Conservation (phyloP, 2,797 vertebrate genomes). For the Mus spretus region DNA sequence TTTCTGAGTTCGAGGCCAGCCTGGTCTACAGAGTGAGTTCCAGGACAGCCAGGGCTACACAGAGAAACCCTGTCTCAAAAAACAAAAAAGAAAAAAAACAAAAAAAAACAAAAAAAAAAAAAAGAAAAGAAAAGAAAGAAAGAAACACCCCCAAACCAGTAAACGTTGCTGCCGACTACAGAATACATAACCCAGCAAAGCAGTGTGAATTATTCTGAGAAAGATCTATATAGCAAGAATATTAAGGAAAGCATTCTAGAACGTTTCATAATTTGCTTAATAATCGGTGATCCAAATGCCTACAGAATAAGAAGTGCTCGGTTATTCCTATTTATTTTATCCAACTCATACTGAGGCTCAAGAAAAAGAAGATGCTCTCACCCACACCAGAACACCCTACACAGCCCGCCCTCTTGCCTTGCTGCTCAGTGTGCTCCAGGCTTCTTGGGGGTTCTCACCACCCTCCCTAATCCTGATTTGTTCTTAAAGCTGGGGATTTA, state of each 20-base stretch:
- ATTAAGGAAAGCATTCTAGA: constrained; percentile 4
- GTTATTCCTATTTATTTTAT: constrained; percentile 74
- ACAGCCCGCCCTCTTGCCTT: constrained; percentile 9
- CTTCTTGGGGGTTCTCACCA: neutral
- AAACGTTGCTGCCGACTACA: neutral
- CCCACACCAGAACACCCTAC: neutral
- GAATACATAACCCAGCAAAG: neutral
- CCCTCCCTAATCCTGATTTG: constrained; percentile 67
- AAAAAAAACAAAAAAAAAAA: no score
- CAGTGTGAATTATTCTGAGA: neutral
- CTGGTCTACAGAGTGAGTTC: no score
- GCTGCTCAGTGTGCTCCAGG: constrained; percentile 20
- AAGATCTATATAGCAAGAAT: neutral
- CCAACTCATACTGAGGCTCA: constrained; percentile 29
- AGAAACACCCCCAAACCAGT: neutral
- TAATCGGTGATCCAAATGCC: constrained; percentile 63
- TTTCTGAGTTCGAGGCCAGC: no score
- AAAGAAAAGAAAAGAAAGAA: no score
- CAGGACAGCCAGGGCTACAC: no score
- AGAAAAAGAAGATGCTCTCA: constrained; percentile 57
- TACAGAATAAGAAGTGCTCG: constrained; percentile 63
- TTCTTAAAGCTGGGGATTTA: constrained; percentile 13
- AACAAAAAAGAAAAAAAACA: no score
- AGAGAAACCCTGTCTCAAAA: no score
- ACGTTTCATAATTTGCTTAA: constrained; percentile 16